These are phyloP conservation scores for Sinhomidia bicolor DNA, from an alignment of 2,888 invertebrate genomes.

Conservation along the genomic window DNA sequence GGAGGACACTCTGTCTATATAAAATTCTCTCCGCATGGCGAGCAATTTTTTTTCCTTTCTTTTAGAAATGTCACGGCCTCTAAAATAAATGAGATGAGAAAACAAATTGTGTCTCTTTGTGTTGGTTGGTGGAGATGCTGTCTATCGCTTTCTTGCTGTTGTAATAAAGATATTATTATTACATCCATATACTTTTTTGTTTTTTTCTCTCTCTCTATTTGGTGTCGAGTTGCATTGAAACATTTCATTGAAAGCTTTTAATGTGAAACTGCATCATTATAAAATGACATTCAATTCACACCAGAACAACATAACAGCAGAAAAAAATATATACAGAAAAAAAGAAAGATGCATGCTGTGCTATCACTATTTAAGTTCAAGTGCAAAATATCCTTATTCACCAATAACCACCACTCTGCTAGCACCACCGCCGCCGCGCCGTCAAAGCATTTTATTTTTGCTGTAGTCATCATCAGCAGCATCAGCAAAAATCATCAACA, in stretches of 20 bases:
- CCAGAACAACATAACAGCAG: too few species aligned
- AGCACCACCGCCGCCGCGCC: background rate
- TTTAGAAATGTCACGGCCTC: constrained; percentile 15
- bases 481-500: background rate
- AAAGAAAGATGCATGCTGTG: too few species aligned
- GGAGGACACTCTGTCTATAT: background rate
- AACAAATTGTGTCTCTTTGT: background rate
- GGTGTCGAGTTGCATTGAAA: too few species aligned
- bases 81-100: background rate
- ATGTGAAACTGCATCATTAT: background rate
- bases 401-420: too few species aligned
- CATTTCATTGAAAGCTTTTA: background rate
- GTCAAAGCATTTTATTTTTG: constrained; percentile 9
- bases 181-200: too few species aligned
- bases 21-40: background rate
- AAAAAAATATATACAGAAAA: too few species aligned
- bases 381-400: constrained; percentile 21
- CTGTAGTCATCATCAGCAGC: background rate
- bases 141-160: background rate
- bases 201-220: too few species aligned
- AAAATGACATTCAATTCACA: background rate
- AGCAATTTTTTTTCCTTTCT: background rate
- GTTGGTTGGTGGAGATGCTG: background rate
- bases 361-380: constrained; percentile 18
- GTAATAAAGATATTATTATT: too few species aligned